Evolutionary conservation across 2,888 invertebrate species (phyloP), one percentile per base, ranked within the genome.

Genomic region (Drosophila nr. perissopoda): DNA sequence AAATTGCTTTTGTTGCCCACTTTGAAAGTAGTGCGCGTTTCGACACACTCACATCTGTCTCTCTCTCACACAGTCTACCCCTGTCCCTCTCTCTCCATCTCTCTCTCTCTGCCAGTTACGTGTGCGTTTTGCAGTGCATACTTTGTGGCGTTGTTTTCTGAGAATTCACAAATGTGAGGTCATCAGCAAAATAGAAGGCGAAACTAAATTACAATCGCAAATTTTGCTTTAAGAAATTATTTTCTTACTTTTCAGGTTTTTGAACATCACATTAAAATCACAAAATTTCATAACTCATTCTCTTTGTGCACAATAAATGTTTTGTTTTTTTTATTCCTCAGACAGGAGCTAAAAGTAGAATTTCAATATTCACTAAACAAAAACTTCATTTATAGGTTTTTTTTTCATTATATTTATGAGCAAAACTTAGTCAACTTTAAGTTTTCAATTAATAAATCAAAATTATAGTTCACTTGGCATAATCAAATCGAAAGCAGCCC

Each of bases 1-100:
- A 84, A 88, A 88, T 87, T 79, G 73, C 74, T 78, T 80, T 71
- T 77, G 62, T 56, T 80, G 66, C 69, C 67, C 65, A 61, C 70
- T 70, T 60, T 70, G 11, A 64, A 62, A 76, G 67, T 68, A 56
- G 62, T 36, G 63, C n/a, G 13, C 62, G 56, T 63, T 48, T 38
- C 48, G 40, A 11, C 25, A 10, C 33, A 27, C 49, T 40, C 10
- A 27, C 45, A 27, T 5, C 21, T 21, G 49, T 21, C 36, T n/a
- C 21, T 21, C 11, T 11, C 10, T 13, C 31, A 27, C 25, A 27
- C 8, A 21, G 40, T 33, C 33, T 13, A 33, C n/a, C 1, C 11
- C 21, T n/a, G 38, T 10, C 7, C 25, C 4, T 25, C 45, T 33
- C n/a, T 16, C 34, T 13, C 13, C 38, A 27, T n/a, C 21, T 10